Evolutionary conservation across 2,888 invertebrate genomes (phyloP), one percentile per base, ranked within the genome.

Genomic region (Oscheius onirici): DNA sequence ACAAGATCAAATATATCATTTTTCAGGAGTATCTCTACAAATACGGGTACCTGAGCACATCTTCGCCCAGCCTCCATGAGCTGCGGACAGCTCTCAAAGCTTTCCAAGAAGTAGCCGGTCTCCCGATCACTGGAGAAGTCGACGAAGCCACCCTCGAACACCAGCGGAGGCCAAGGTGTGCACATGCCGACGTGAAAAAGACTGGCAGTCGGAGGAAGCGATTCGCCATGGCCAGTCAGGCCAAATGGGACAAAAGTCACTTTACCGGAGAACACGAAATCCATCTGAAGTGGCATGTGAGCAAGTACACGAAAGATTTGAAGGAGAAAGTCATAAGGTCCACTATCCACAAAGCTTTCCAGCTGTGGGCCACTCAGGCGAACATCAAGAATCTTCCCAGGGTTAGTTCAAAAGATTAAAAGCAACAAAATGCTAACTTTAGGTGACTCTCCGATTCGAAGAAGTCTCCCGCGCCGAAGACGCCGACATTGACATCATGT

Each of bases 401-500:
- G 63, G 74, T 76, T 15, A 13, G 63, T 34, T 13, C 6, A 24
- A 3, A 10, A 15, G 13, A 13, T 17, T 52, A n/a, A 3, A 6
- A 8, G 13, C 11, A 20, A 52, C 6, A 15, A 28, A 63, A 15
- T n/a, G 13, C 3, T 54, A 24, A n/a, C n/a, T 67, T 61, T 89
- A 86, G 66, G 92, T 93, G 87, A 86, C 88, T 15, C 73, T 86
- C 55, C 76, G 77, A 2, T 87, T 87, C 73, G 79, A 75, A 40
- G 87, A 87, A 72, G 86, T 85, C 2, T 13, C 72, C 86, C 89
- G 17, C 87, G 90, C 90, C 0, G 82, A 71, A n/a, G 89, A 90
- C 10, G 93, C 93, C 0, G 93, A 94, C 86, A 93, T 94, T 76
- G 90, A 92, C 69, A 91, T 94, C 22, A 90, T 91, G 1, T 94